Percentiles rank a stretch among this genome's conserved stretches.
phyloP scores from a whole-genome alignment of 2,113 vertebrate genomes.

The Potamarius usumacintae region DNA sequence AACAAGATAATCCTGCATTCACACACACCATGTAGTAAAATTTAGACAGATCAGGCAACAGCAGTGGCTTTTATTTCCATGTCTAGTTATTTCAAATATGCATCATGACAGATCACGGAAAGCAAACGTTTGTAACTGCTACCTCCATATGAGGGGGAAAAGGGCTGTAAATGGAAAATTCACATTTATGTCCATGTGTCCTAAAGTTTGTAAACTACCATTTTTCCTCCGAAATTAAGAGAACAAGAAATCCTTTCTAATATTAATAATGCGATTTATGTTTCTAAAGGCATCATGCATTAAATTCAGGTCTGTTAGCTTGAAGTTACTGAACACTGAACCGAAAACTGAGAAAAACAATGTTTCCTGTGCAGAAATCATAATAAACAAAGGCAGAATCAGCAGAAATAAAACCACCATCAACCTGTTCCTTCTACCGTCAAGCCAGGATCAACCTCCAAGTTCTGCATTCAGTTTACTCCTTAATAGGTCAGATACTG shows the following conservation, averaged over 20 bases:
- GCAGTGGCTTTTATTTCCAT: neutral
- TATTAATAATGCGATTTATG: neutral
- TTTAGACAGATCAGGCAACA: neutral
- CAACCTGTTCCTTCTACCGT: neutral
- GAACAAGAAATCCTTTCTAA: neutral
- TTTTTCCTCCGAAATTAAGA: neutral
- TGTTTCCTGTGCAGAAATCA: neutral
- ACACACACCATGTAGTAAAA: neutral
- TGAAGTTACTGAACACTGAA: neutral
- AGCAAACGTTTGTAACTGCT: neutral
- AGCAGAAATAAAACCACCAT: neutral
- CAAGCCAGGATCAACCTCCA: neutral
- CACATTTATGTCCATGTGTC: neutral
- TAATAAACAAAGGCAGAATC: neutral
- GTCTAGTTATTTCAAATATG: neutral
- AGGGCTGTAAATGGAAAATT: neutral
- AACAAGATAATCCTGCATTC: neutral
- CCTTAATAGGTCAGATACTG: neutral
- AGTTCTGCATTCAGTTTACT: neutral
- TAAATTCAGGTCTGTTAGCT: neutral
- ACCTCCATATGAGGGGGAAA: neutral
- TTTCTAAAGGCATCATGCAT: neutral
- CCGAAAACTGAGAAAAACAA: neutral
- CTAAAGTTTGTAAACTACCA: neutral
- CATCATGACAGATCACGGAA: neutral